phyloP scores from a whole-genome alignment of 2,888 invertebrate species.

The Cryptocephalus moraei region DNA sequence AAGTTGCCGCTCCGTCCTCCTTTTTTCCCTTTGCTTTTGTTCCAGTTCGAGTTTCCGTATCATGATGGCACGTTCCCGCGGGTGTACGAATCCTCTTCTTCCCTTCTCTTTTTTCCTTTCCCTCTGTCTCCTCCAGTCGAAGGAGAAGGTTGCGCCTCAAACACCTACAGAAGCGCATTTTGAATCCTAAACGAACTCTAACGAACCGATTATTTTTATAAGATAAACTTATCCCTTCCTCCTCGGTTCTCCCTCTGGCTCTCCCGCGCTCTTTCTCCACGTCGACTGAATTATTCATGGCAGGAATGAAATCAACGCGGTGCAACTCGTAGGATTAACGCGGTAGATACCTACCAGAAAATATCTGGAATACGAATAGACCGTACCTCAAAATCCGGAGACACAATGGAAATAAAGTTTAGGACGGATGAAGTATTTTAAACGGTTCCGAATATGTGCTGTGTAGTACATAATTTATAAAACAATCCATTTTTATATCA shows the following conservation, averaged over 20 bases:
- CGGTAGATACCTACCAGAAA: not conserved
- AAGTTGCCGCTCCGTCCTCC: too few species aligned
- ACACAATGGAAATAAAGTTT: too few species aligned
- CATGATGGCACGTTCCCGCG: slow-evolving; percentile 25
- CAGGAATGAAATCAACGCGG: slow-evolving; percentile 11
- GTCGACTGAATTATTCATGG: slow-evolving; percentile 19
- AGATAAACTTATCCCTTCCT: slow-evolving; percentile 21
- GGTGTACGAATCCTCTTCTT: slow-evolving; percentile 17
- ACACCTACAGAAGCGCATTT: slow-evolving; percentile 26
- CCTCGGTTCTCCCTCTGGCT: slow-evolving; percentile 8
- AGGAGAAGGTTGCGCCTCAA: slow-evolving; percentile 7
- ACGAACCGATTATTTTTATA: slow-evolving; percentile 32
- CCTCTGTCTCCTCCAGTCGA: slow-evolving; percentile 17
- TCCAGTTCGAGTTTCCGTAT: slow-evolving; percentile 23
- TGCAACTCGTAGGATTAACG: slow-evolving; percentile 2
- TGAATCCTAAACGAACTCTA: slow-evolving; percentile 29
- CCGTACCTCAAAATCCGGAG: not conserved
- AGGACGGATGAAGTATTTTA: too few species aligned
- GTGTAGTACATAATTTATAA: too few species aligned
- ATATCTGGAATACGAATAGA: not conserved
- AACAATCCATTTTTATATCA: too few species aligned
- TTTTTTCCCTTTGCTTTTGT: too few species aligned
- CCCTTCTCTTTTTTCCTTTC: slow-evolving; percentile 16
- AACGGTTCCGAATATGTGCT: too few species aligned
- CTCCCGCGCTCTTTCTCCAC: not conserved